Percentiles rank a stretch among this genome's conserved stretches.
Conservation (phyloP, 2,113 vertebrate genomes). For the Kryptolebias marmoratus region DNA sequence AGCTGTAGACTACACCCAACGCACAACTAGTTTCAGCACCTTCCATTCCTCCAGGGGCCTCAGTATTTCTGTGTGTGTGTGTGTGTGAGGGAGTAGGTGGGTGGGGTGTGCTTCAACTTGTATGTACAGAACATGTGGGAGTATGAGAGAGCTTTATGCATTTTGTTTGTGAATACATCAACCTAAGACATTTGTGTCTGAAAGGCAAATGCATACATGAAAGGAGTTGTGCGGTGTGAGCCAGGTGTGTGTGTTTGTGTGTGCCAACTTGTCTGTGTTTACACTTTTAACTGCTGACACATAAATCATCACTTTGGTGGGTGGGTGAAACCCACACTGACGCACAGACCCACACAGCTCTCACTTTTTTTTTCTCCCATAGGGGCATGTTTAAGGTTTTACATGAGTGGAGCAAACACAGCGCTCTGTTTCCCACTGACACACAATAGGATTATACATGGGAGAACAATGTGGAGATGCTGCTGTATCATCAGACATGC, state of each 20-base stretch:
- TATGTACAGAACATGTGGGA: constrained; percentile 60
- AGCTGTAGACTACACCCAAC: constrained; percentile 74
- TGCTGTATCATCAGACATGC: constrained; percentile 38
- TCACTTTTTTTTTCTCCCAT: constrained; percentile 15
- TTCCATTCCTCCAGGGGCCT: constrained; percentile 48
- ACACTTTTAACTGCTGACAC: constrained; percentile 53
- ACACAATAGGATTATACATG: constrained; percentile 49
- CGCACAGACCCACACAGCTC: constrained; percentile 2
- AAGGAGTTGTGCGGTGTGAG: constrained; percentile 17
- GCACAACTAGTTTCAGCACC: constrained; percentile 59
- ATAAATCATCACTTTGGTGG: constrained; percentile 52
- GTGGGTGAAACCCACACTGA: constrained; percentile 19
- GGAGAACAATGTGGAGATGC: constrained; percentile 43
- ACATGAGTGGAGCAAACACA: constrained; percentile 47
- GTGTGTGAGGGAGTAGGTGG: constrained; percentile 16
- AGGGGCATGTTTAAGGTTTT: constrained; percentile 43
- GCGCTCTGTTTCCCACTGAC: constrained; percentile 19
- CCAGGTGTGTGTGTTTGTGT: constrained; percentile 48
- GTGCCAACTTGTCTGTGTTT: constrained; percentile 60
- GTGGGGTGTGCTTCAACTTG: constrained; percentile 25
- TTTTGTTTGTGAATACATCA: constrained; percentile 18
- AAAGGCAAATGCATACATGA: constrained; percentile 30
- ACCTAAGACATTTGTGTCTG: constrained; percentile 19
- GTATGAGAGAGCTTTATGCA: constrained; percentile 29
- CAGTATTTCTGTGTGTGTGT: constrained; percentile 41